Evolutionary conservation across 2,888 invertebrate species (phyloP).

Genomic region (Malacosoma neustria): DNA sequence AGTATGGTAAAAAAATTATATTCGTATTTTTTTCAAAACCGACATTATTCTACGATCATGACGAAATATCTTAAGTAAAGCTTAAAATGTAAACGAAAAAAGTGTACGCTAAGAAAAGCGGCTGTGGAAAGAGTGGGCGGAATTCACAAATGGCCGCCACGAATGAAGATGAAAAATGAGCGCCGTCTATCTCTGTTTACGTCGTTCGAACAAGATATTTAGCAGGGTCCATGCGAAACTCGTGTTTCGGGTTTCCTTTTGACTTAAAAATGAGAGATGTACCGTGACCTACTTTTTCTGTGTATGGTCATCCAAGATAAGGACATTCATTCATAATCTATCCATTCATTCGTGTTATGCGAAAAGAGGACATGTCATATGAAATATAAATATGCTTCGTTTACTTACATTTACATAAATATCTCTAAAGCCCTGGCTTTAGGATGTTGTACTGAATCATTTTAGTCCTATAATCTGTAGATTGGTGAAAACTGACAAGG

Average conservation of each 20-base stretch:
- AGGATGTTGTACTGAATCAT: no score
- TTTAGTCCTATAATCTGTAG: no score
- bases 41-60: no score
- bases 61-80: slow-evolving; percentile 5
- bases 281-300: slow-evolving; percentile 45
- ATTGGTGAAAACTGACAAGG: no score
- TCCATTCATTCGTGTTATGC: slow-evolving; percentile 18
- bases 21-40: no score
- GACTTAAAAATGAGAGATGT: slow-evolving; percentile 19
- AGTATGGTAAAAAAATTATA: no score
- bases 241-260: slow-evolving; percentile 14
- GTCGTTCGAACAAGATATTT: slow-evolving; percentile 13
- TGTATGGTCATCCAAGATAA: slow-evolving; percentile 37
- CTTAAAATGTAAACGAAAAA: slow-evolving; percentile 9
- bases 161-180: slow-evolving; percentile 17
- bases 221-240: slow-evolving; percentile 11
- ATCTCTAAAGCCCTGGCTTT: no score
- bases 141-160: slow-evolving; percentile 14
- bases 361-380: no score
- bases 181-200: slow-evolving; percentile 12
- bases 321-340: slow-evolving; percentile 32
- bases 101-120: slow-evolving; percentile 8
- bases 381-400: no score
- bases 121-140: slow-evolving; percentile 8
- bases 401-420: no score